Evolutionary conservation across 37 sponge, comb jelly and placozoan species (phyloP), one percentile per base, ranked within the genome.

Genomic region (Beroe forskalii): DNA sequence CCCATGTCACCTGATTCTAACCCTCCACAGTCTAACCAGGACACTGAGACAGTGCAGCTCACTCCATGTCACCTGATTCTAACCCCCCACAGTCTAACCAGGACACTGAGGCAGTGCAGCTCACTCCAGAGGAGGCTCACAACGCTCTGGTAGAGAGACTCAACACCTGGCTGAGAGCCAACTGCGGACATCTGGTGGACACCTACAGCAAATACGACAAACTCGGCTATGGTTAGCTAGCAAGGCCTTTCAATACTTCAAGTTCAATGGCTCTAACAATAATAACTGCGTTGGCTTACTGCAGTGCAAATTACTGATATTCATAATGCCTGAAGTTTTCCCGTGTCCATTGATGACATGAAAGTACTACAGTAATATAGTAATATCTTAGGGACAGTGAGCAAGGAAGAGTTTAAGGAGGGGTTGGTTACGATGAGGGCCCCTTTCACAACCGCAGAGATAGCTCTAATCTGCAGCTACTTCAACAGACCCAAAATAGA

Each of bases 121-220:
- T 30, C 2, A 72, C 75, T 37, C 75, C 75, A 1, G 75, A 72
- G 33, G 39, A 72, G 38, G 33, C 6, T 35, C 75, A 72, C 40
- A 72, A 72, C 2, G 39, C 19, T 3, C 35, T 72, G 22, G 32
- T 72, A 17, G 75, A 72, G 14, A 72, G 33, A 30, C 40, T 72
- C 22, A 72, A 72, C 75, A 72, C 32, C 19, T 72, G 75, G 75
- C 75, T 72, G 12, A 23, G 75, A 8, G 75, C 75, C 4, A 72
- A 72, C 40, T 72, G 75, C 20, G 75, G 32, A 19, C 75, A 72
- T 35, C 75, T 72, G 1, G 33, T 72, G 2, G 75, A 72, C 40
- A 37, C 75, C 9, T 37, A 36, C 37, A 3, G 19, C 75, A 37
- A 30, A 72, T 37, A 72, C 35, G 75, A 72, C 75, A 4, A 22